Base-by-base conservation (phyloP, 2,888 invertebrate species). In the Mesoligia furuncula region DNA sequence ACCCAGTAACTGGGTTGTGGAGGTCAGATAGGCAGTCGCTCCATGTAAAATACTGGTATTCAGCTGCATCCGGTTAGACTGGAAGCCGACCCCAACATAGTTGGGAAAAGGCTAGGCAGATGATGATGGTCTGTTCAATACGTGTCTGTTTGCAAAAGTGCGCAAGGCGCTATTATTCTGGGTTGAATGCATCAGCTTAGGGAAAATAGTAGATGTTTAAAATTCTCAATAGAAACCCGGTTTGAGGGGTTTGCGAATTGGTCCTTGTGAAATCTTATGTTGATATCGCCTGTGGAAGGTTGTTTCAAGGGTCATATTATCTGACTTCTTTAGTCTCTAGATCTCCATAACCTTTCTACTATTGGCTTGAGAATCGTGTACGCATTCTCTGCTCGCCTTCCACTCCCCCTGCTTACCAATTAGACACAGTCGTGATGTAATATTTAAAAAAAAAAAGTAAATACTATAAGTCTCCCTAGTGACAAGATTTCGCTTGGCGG, bases 401-500 rank as follows among this genome's bases (percentile, higher is more conserved):
- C 9, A 45, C 17, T 42, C 36, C 6, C 6, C 13, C 11, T 24
- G 61, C 62, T 39, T 39, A 61, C 27, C 17, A 69, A 39, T 39
- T 31, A 24, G 17, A 42, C 39, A 61, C 2, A 3, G 15, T 5
- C 24, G 36, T 27, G 66, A 71, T 62, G 17, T 69, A 69, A 59
- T n/a, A 3, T 39, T 24, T 62, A 51, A 59, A 36, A 73, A 64
- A 80, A 84, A 73, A 78, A 81, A 85, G 78, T 77, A 51, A 20
- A 57, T n/a, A 39, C 36, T 68, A 61, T 48, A 42, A 36, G 70
- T 83, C 31, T 69, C 67, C 73, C 70, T 80, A 73, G 70, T 69
- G 77, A 80, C 80, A 79, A 77, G 81, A 83, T 85, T 59, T 85
- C 73, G 79, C 72, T 84, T 88, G 88, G 89, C 88, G 54, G 66